Percentiles rank a stretch among this genome's conserved stretches.
Conservation (phyloP, 1,140 invertebrate genomes). For the Drosophila bipectinata region DNA sequence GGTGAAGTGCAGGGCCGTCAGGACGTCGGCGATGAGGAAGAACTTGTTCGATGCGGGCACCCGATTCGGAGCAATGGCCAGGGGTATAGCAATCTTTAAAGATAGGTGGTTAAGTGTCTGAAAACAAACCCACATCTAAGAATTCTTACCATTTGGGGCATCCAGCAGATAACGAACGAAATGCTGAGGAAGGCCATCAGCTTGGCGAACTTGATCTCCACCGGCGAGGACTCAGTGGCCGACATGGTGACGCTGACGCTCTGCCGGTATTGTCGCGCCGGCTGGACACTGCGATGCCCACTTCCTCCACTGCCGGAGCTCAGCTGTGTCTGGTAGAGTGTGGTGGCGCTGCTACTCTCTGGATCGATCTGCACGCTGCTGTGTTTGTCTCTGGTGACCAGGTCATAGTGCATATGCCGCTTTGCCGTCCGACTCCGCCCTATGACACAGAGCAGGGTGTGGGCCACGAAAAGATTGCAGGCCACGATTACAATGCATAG, state of each 20-base stretch:
- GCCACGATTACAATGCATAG: slow-evolving; percentile 91
- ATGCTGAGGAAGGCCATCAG: slow-evolving; percentile 93
- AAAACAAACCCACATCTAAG: no score
- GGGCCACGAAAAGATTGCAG: slow-evolving; percentile 92
- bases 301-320: slow-evolving; percentile 48
- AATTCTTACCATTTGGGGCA: slow-evolving; percentile 92
- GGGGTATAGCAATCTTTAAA: slow-evolving; percentile 88
- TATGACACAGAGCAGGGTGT: slow-evolving; percentile 88
- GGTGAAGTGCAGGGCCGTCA: slow-evolving; percentile 92
- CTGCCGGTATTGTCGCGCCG: slow-evolving; percentile 66
- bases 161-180: slow-evolving; percentile 93
- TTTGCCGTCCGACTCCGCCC: slow-evolving; percentile 72
- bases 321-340: slow-evolving; percentile 66
- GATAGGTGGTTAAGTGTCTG: not conserved
- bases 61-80: slow-evolving; percentile 85
- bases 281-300: slow-evolving; percentile 41
- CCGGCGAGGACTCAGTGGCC: slow-evolving; percentile 86
- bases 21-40: slow-evolving; percentile 87
- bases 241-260: slow-evolving; percentile 78
- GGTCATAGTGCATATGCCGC: slow-evolving; percentile 74
- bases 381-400: slow-evolving; percentile 72
- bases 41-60: slow-evolving; percentile 63
- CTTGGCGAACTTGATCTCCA: slow-evolving; percentile 92
- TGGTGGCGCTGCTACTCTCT: slow-evolving; percentile 75
- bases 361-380: slow-evolving; percentile 57